Evolutionary conservation across 30 jellyfish, hydroid and myxozoan genomes (phyloP).

Genomic region (Nemopilema nomurai): DNA sequence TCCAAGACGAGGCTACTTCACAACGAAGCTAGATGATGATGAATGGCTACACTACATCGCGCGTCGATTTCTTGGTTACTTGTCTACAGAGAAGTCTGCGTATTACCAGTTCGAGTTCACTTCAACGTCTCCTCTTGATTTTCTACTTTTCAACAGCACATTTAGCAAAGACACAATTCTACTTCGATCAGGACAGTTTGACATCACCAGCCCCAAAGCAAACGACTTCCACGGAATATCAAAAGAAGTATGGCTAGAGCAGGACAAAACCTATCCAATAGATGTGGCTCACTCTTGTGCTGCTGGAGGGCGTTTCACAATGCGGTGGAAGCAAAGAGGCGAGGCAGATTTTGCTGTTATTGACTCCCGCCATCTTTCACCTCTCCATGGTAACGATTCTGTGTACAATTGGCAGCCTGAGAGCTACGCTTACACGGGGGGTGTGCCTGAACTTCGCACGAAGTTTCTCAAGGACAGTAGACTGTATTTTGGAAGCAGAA

Average conservation of each 20-base stretch:
- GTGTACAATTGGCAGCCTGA: constrained; percentile 33
- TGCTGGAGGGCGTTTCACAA: constrained; percentile 9
- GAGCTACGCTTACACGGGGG: constrained; percentile 1
- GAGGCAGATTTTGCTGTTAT: constrained; percentile 2
- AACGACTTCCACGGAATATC: neutral
- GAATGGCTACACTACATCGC: neutral
- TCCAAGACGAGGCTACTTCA: constrained; percentile 42
- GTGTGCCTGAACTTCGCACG: constrained; percentile 13
- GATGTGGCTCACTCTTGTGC: constrained; percentile 19
- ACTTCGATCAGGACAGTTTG: neutral
- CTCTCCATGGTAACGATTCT: constrained; percentile 8
- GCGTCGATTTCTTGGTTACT: constrained; percentile 56
- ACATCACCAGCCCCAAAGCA: neutral
- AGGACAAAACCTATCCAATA: constrained; percentile 38
- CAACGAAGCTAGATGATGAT: constrained; percentile 16
- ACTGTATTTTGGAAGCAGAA: constrained; percentile 10
- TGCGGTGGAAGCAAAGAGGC: constrained; percentile 13
- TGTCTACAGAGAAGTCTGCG: constrained; percentile 32
- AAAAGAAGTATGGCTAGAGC: constrained; percentile 35
- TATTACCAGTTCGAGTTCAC: constrained; percentile 34
- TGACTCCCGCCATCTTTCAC: constrained; percentile 23
- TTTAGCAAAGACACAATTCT: constrained; percentile 1
- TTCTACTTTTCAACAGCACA: neutral
- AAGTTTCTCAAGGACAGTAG: constrained; percentile 25
- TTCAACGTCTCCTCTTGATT: constrained; percentile 5